Base-by-base conservation (phyloP, 2,888 invertebrate species). In the Eupithecia subumbrata region DNA sequence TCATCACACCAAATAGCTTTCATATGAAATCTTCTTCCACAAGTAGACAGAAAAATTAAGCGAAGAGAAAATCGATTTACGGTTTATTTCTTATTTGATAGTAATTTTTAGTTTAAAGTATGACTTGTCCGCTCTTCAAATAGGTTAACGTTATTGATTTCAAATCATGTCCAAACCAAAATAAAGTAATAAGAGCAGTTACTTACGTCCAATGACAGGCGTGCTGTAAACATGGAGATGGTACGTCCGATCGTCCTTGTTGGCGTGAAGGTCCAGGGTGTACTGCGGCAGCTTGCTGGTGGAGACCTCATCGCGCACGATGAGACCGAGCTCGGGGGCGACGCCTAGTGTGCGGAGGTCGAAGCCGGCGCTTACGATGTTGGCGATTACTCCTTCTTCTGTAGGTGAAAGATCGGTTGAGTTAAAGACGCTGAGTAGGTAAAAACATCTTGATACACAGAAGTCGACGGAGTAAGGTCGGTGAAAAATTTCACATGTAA, bases 271-370 rank as follows among this genome's bases (percentile, higher is more conserved):
- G 84, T 97, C 97, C 18, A 97, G 92, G 70, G 95, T 96, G 87
- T 97, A 97, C 82, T 97, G 96, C 5, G 96, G 94, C 48, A 96
- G 89, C 40, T 94, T 91, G 66, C 95, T 93, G 71, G 96, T 95
- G 1, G 96, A 95, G 2, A 96, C 94, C 71, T 95, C 95, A 40
- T 96, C 96, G 76, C 95, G 96, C 1, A 97, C 95, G 84, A 96
- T 96, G 0, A 97, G 90, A 16, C 97, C 97, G 81, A 97, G 96
- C 85, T 97, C 97, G 40, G 97, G 97, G 0, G 96, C 95, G 71
- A 97, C 95, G 30, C 97, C 97, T 30, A 97, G 94, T 85, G 97
- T 97, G 78, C 97, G 96, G 0, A 97, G 92, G 86, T 97, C 97
- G 5, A 97, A 92, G 66, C 96, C 95, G 1, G 97, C 92, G 82